phyloP scores from a whole-genome alignment of 2,797 vertebrate species.

The Hydrolagus colliei region DNA sequence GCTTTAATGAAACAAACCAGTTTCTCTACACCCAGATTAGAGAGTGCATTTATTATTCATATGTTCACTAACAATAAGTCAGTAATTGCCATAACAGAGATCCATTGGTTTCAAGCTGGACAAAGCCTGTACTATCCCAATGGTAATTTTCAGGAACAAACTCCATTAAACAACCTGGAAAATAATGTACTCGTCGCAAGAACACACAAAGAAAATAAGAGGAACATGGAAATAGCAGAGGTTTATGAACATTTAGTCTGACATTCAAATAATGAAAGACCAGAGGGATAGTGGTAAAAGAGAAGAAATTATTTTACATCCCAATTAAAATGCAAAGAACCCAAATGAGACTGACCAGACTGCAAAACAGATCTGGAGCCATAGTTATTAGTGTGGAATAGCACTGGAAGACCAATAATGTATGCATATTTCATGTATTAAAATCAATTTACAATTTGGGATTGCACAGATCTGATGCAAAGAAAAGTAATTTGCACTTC shows the following conservation, averaged over 20 bases:
- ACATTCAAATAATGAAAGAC: conserved; percentile 16
- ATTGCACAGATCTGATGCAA: neutral
- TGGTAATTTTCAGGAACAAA: neutral
- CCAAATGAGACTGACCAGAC: neutral
- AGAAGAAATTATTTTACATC: neutral
- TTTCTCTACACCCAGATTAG: neutral
- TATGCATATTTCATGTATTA: neutral
- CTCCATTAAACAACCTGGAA: neutral
- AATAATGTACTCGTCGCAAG: neutral
- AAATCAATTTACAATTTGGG: neutral
- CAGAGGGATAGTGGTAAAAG: neutral
- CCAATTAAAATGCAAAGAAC: neutral
- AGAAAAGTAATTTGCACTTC: neutral
- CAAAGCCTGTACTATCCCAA: neutral
- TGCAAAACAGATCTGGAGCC: neutral
- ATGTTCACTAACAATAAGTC: neutral
- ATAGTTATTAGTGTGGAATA: neutral
- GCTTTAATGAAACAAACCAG: neutral
- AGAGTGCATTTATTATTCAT: neutral
- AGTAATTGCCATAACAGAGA: too few relatives aligned
- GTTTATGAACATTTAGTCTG: neutral
- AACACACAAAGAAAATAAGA: neutral
- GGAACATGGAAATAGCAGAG: neutral
- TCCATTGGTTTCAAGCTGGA: neutral
- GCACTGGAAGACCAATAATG: neutral